Evolutionary conservation across 2,888 invertebrate species (phyloP).

Genomic region (Drosophila borealis): DNA sequence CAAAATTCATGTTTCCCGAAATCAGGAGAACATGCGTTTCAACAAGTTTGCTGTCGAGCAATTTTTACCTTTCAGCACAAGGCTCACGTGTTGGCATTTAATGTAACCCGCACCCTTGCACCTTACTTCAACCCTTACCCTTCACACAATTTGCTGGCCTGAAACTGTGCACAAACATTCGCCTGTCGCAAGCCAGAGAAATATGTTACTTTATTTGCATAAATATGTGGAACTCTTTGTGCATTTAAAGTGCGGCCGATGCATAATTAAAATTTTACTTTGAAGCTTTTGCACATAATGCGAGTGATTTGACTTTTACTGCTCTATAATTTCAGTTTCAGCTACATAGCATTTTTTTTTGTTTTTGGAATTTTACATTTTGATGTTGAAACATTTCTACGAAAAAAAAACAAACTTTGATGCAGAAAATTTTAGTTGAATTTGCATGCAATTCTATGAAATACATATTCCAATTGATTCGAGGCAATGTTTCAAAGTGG

Average conservation of each 20-base stretch:
- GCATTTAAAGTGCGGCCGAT: slow-evolving; percentile 29
- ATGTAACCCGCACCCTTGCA: background rate
- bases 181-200: slow-evolving; percentile 33
- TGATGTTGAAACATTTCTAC: slow-evolving; percentile 9
- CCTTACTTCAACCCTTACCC: slow-evolving; percentile 7
- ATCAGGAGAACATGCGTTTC: slow-evolving; percentile 74
- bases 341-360: background rate
- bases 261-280: slow-evolving; percentile 64
- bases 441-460: background rate
- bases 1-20: slow-evolving; percentile 78
- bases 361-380: slow-evolving; percentile 3
- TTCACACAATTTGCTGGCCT: slow-evolving; percentile 12
- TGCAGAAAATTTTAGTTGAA: background rate
- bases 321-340: slow-evolving; percentile 12
- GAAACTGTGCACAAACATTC: slow-evolving; percentile 59
- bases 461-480: background rate
- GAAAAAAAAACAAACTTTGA: slow-evolving; percentile 3
- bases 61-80: slow-evolving; percentile 58
- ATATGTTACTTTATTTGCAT: slow-evolving; percentile 67
- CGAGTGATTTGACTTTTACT: background rate
- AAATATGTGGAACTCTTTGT: slow-evolving; percentile 50
- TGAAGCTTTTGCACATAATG: slow-evolving; percentile 18
- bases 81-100: slow-evolving; percentile 71
- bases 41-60: slow-evolving; percentile 71
- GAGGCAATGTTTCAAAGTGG: too few species aligned